Percentiles rank a stretch among this genome's conserved stretches.
These are phyloP conservation scores for Caenorhabditis doughertyi DNA, from an alignment of 2,888 invertebrate genomes.

Conservation along the genomic window DNA sequence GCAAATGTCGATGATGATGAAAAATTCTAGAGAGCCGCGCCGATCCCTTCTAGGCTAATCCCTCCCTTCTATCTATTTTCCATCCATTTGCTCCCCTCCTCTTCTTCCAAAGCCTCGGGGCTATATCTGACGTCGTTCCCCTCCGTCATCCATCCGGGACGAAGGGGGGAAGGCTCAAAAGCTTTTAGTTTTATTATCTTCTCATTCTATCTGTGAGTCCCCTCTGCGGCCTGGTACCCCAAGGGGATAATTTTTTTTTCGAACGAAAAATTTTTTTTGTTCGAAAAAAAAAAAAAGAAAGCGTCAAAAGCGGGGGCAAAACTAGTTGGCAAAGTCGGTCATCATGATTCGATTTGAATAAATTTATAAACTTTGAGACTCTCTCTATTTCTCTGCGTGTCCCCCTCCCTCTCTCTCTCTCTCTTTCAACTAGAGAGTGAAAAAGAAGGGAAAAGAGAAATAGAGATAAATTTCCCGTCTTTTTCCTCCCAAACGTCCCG, in stretches of 20 bases:
- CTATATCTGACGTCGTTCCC: neutral
- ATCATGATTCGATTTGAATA: conserved; percentile 33
- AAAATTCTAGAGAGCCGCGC: too few species aligned
- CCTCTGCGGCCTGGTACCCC: neutral
- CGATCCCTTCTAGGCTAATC: too few species aligned
- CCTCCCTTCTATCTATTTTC: too few species aligned
- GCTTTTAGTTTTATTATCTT: conserved; percentile 33
- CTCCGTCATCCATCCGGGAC: neutral
- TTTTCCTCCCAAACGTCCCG: too few species aligned
- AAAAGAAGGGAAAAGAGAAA: conserved; percentile 1
- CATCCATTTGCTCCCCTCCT: neutral
- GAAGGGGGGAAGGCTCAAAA: neutral
- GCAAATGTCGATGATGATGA: too few species aligned
- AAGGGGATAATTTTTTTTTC: neutral
- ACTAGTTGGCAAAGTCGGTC: conserved; percentile 23
- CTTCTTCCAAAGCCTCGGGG: neutral
- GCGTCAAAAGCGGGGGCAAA: too few species aligned
- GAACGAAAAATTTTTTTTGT: neutral
- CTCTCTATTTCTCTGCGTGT: neutral
- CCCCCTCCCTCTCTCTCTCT: conserved; percentile 6
- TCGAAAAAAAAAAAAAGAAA: neutral
- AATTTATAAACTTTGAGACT: neutral
- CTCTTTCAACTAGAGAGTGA: neutral
- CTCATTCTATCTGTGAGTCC: neutral
- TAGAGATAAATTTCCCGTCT: neutral